phyloP scores from a whole-genome alignment of 2,888 invertebrate genomes.

The Ophraella communa region DNA sequence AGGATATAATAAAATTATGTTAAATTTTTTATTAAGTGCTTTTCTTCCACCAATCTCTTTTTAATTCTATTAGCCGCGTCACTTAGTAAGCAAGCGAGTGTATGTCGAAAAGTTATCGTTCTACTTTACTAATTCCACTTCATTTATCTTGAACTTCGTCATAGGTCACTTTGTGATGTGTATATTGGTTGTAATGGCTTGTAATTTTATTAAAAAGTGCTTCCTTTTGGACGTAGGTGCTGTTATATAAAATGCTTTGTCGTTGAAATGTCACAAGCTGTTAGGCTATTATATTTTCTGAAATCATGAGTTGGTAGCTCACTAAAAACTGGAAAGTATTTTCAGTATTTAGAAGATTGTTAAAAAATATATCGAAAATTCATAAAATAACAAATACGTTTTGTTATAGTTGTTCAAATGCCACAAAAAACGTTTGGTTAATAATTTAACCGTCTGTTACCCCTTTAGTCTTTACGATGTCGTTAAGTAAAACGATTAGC shows the following conservation, averaged over 20 bases:
- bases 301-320: too few relatives aligned
- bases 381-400: too few relatives aligned
- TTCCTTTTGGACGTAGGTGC: slow-evolving; percentile 26
- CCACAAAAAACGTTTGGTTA: too few relatives aligned
- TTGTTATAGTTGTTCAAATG: too few relatives aligned
- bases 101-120: slow-evolving; percentile 22
- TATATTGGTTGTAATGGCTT: slow-evolving; percentile 21
- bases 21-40: slow-evolving; percentile 7
- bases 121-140: slow-evolving; percentile 28
- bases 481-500: too few relatives aligned
- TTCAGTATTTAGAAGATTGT: too few relatives aligned
- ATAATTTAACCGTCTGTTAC: too few relatives aligned
- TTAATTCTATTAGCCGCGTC: slow-evolving; percentile 16
- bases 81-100: not conserved
- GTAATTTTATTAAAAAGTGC: slow-evolving; percentile 27
- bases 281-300: too few relatives aligned
- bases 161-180: slow-evolving; percentile 12
- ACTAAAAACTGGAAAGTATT: too few relatives aligned
- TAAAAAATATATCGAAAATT: too few relatives aligned
- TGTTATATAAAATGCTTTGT: slow-evolving; percentile 3
- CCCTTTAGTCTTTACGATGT: too few relatives aligned
- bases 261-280: not conserved
- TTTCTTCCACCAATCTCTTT: slow-evolving; percentile 1
- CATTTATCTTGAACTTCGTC: slow-evolving; percentile 21
- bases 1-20: not conserved